Conservation (phyloP, 2,113 vertebrate genomes). For the Sterna hirundo region DNA sequence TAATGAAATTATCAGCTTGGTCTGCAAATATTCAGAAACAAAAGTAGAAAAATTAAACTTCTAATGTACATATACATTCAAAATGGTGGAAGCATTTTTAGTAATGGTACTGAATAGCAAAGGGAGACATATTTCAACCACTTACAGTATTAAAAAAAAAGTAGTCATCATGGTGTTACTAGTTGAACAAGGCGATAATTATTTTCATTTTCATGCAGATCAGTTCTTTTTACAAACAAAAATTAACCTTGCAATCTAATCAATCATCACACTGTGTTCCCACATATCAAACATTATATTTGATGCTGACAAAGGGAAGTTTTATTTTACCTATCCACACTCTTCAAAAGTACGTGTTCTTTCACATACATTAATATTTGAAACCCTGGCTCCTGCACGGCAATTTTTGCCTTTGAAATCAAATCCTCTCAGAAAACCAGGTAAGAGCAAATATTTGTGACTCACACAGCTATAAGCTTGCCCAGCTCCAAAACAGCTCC, state of each 20-base stretch:
- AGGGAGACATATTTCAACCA: not conserved
- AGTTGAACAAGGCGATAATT: not conserved
- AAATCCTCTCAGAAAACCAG: not conserved
- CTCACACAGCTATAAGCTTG: not conserved
- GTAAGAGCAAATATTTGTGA: not conserved
- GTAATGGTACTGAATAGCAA: not conserved
- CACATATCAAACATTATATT: not conserved
- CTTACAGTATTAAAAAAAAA: not conserved
- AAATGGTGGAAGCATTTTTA: not conserved
- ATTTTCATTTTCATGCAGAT: not conserved
- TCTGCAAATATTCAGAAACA: not conserved
- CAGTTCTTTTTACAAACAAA: not conserved
- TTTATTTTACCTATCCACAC: not conserved
- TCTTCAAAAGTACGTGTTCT: not conserved
- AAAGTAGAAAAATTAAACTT: not conserved
- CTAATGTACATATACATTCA: not conserved
- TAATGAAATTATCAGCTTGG: not conserved
- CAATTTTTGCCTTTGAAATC: not conserved
- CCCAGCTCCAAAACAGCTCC: not conserved
- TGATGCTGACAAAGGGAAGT: not conserved
- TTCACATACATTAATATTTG: not conserved
- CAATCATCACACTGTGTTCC: not conserved
- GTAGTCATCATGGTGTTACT: not conserved
- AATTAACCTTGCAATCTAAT: not conserved
- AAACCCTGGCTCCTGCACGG: not conserved